Percentiles rank a stretch among this genome's conserved stretches.
These are phyloP conservation scores for Camelus dromedarius DNA, from an alignment of 2,113 vertebrate genomes.

Conservation along the genomic window DNA sequence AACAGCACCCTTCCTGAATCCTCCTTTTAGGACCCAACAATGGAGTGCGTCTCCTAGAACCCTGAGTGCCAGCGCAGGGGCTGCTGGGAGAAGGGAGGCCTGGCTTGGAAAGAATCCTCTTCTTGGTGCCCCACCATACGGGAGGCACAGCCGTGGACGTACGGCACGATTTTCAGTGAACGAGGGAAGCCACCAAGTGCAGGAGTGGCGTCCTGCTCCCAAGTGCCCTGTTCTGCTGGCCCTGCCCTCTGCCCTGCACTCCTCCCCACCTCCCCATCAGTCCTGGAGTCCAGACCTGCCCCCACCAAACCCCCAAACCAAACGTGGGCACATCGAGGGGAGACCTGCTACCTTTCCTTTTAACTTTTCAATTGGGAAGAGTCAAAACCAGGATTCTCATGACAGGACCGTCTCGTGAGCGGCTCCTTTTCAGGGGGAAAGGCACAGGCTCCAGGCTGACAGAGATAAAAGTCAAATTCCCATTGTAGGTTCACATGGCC, in stretches of 20 bases:
- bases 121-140: not conserved
- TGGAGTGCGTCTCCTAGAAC: not conserved
- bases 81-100: rapidly evolving
- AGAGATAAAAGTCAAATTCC: not conserved
- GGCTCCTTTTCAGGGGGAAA: not conserved
- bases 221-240: rapidly evolving
- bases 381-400: not conserved
- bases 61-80: rapidly evolving
- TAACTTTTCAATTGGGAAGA: not conserved
- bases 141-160: no score
- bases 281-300: rapidly evolving
- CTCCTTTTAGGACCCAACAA: not conserved
- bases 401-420: not conserved
- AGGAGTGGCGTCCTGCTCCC: rapidly evolving
- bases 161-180: not conserved
- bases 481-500: not conserved
- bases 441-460: not conserved
- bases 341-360: not conserved
- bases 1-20: not conserved
- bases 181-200: not conserved
- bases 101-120: not conserved
- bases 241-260: rapidly evolving
- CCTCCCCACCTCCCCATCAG: no score
- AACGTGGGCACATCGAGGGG: rapidly evolving
- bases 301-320: no score